These are phyloP conservation scores for Agrotis exclamationis DNA, from an alignment of 2,888 invertebrate genomes.

Conservation along the genomic window DNA sequence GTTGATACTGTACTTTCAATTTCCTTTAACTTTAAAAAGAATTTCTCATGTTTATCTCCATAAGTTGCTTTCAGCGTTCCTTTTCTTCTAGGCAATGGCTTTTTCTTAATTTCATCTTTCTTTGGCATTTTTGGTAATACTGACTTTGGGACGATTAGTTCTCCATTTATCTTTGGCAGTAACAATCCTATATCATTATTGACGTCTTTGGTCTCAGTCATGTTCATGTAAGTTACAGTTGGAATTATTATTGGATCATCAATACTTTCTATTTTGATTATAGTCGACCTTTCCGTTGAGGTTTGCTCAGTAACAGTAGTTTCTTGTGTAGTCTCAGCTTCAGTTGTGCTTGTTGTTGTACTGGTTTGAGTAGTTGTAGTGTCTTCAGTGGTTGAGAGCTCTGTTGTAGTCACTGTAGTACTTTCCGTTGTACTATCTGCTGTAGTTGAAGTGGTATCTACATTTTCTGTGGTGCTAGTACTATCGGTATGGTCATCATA, in stretches of 20 bases:
- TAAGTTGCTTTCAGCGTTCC: slow-evolving; percentile 89
- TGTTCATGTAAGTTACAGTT: slow-evolving; percentile 73
- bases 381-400: slow-evolving; percentile 37
- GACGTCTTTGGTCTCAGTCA: slow-evolving; percentile 69
- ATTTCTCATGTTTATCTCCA: slow-evolving; percentile 87
- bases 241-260: slow-evolving; percentile 82
- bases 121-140: slow-evolving; percentile 72
- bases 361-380: slow-evolving; percentile 26
- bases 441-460: slow-evolving; percentile 51
- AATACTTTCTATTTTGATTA: slow-evolving; percentile 43
- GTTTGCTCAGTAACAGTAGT: slow-evolving; percentile 39
- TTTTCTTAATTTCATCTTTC: slow-evolving; percentile 83
- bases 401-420: slow-evolving; percentile 37
- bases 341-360: slow-evolving; percentile 23
- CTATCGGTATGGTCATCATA: slow-evolving; percentile 61
- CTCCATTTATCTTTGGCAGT: slow-evolving; percentile 75
- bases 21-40: slow-evolving; percentile 74
- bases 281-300: slow-evolving; percentile 34
- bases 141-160: slow-evolving; percentile 82
- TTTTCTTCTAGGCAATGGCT: slow-evolving; percentile 84
- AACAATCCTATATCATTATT: slow-evolving; percentile 80
- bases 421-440: slow-evolving; percentile 44
- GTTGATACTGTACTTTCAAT: slow-evolving; percentile 23
- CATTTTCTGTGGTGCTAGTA: slow-evolving; percentile 49
- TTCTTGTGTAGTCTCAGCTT: slow-evolving; percentile 40